Conservation (phyloP, 1,140 invertebrate genomes). For the Drosophila nebulosa region DNA sequence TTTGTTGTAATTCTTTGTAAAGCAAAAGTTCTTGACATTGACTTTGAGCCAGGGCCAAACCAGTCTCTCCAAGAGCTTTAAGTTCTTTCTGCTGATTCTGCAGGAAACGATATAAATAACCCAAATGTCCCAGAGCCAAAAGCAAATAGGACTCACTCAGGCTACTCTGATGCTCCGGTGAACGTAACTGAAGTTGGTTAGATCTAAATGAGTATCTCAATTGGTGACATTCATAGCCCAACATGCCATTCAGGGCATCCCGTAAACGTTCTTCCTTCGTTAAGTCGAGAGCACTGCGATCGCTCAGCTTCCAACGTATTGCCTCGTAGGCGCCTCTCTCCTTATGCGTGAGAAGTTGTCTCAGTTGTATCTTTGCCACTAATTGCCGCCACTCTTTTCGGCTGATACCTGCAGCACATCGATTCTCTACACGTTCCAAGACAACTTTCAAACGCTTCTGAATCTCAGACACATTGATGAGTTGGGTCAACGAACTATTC, state of each 20-base stretch:
- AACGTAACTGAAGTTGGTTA: conserved; percentile 25
- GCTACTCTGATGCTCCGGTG: conserved; percentile 38
- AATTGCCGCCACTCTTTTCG: neutral
- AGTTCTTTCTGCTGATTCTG: conserved; percentile 2
- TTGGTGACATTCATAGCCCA: conserved; percentile 40
- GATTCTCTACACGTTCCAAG: neutral
- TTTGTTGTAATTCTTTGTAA: conserved; percentile 15
- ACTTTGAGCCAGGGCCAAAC: neutral
- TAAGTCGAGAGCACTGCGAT: neutral
- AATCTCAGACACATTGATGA: neutral
- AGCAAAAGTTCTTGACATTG: conserved; percentile 7
- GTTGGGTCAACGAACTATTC: neutral
- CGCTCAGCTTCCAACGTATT: conserved; percentile 5
- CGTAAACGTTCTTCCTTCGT: neutral
- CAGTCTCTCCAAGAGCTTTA: conserved; percentile 3
- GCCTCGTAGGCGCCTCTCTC: conserved; percentile 22
- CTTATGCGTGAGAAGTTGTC: conserved; percentile 7
- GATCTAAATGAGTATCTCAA: conserved; percentile 13
- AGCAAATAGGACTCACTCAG: conserved; percentile 48
- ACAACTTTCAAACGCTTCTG: neutral
- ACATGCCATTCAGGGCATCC: conserved; percentile 39
- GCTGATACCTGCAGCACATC: neutral
- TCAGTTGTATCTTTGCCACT: conserved; percentile 8
- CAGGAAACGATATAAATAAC: conserved; percentile 25
- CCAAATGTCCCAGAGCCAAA: conserved; percentile 32